phyloP scores from a whole-genome alignment of 2,113 vertebrate species.

The Erpornis zantholeuca region DNA sequence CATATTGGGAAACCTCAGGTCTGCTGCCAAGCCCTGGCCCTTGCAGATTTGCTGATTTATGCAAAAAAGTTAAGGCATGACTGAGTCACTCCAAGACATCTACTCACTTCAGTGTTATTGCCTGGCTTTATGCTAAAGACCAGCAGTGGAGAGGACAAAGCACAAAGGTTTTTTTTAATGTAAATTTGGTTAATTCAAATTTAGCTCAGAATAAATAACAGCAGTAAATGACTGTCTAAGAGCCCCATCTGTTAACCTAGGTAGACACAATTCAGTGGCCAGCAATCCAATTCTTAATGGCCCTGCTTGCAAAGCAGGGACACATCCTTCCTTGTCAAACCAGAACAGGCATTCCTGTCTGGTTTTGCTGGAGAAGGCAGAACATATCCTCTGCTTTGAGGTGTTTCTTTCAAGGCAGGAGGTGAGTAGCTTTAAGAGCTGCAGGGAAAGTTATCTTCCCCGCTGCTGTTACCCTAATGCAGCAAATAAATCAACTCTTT shows the following conservation, averaged over 20 bases:
- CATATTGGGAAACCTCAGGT: not conserved
- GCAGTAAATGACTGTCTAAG: not conserved
- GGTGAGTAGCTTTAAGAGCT: not conserved
- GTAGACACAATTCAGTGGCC: not conserved
- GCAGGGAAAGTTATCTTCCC: not conserved
- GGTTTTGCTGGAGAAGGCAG: not conserved
- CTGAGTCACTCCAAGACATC: too few relatives aligned
- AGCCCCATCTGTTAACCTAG: not conserved
- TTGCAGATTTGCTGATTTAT: not conserved
- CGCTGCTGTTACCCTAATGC: rapidly evolving
- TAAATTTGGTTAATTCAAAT: not conserved
- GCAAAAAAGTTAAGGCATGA: not conserved
- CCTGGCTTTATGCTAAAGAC: not conserved
- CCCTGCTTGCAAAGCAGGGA: not conserved
- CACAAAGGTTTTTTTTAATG: not conserved
- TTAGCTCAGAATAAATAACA: not conserved
- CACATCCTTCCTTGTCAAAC: not conserved
- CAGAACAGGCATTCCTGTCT: not conserved
- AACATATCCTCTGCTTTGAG: not conserved
- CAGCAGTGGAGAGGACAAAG: not conserved
- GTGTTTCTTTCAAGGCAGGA: not conserved
- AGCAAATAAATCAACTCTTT: not conserved
- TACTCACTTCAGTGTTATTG: not conserved
- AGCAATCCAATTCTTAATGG: not conserved
- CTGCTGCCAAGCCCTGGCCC: not conserved